Evolutionary conservation across 1,140 invertebrate genomes (phyloP).

Genomic region (Eueides isabella): DNA sequence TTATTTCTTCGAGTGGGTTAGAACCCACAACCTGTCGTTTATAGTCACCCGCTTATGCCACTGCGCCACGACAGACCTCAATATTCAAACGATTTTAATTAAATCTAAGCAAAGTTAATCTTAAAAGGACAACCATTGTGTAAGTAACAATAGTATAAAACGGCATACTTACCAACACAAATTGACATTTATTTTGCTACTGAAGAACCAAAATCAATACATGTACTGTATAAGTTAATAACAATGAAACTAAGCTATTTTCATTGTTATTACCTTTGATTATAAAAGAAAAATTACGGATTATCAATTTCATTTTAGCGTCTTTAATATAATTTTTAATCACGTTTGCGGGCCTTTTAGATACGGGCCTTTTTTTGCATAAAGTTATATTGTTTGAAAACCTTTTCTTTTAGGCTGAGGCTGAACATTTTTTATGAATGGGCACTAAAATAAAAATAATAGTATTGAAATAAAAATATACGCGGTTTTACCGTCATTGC

Average conservation of each 20-base stretch:
- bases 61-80: too few species aligned
- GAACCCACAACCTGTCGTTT: too few species aligned
- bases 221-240: too few species aligned
- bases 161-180: constrained; percentile 2
- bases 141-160: constrained; percentile 8
- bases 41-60: too few species aligned
- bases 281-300: not conserved
- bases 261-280: constrained; percentile 13
- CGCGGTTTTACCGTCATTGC: too few species aligned
- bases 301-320: not conserved
- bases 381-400: not conserved
- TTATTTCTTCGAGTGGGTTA: too few species aligned
- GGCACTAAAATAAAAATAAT: too few species aligned
- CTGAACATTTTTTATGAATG: too few species aligned
- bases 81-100: too few species aligned
- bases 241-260: too few species aligned
- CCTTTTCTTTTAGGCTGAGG: not conserved
- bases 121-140: constrained; percentile 1
- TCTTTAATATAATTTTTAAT: not conserved
- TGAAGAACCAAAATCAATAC: constrained; percentile 7
- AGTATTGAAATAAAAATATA: too few species aligned
- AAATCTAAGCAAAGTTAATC: not conserved
- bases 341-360: not conserved
- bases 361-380: not conserved
- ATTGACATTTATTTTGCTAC: constrained; percentile 11